Evolutionary conservation across 2,888 invertebrate species (phyloP), one percentile per base, ranked within the genome.

Genomic region (Melinopterus prodromus): DNA sequence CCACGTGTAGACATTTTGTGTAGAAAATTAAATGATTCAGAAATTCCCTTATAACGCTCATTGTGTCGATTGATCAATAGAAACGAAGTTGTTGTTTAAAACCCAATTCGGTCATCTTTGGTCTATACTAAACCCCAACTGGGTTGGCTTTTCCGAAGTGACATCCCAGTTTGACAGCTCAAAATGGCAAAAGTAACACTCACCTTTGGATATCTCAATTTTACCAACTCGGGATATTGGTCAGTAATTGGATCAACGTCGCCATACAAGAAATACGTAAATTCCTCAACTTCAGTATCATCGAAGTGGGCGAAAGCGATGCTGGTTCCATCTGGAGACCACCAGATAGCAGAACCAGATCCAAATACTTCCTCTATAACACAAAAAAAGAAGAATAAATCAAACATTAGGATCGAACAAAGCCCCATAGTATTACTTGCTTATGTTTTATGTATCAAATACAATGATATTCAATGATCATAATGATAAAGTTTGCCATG

Each of bases 161-260:
- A 26, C 1, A 26, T 26, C 26, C 26, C n/a, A n/a, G n/a, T 26
- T 26, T 26, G 26, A 26, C 26, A 3, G 26, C 26, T 26, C 1
- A 26, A 26, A 26, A 26, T 26, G 26, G 3, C 26, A 26, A 26
- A 26, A 26, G 26, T 26, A 26, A 26, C 26, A 26, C 79, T 83
- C 87, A 94, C 94, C 92, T 96, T 96, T 6, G 96, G 96, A 89
- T 96, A 96, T 85, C 93, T 94, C 80, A 96, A 92, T 72, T 91
- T 89, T 15, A 93, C 90, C 80, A 92, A 89, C 78, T 91, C 88
- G 0, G 96, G 94, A 88, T 96, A 96, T 87, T 95, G 95, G 84
- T 91, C 89, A 14, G 90, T 88, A 0, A 90, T 79, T 77, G 91
- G 89, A 0, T 91, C 91, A 0, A 93, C 91, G 26, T 91, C 89